Evolutionary conservation across 2,888 invertebrate genomes (phyloP), one percentile per base, ranked within the genome.

Genomic region (Chloroclystis v-ata): DNA sequence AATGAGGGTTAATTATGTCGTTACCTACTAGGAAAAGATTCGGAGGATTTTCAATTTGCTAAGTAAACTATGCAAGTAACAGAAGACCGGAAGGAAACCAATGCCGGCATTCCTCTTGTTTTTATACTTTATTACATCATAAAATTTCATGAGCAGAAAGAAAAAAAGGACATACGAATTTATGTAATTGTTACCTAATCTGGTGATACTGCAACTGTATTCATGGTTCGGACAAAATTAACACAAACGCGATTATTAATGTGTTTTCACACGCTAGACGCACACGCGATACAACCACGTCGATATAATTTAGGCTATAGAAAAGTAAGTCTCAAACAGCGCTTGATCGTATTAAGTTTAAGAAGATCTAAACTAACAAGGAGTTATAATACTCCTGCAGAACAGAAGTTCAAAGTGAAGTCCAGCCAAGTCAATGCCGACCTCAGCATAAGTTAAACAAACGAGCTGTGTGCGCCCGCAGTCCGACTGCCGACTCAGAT

Each of bases 1-100:
- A 59, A 59, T 59, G 51, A 40, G 52, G 52, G 56, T 63, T 67
- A 71, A 71, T 71, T 69, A 70, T 64, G 57, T 56, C 56, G 57
- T 56, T 63, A 20, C 20, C 20, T 20, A 62, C 57, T 60, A 52
- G 51, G 58, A 59, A 53, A 61, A 60, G 53, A 51, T 43, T 47
- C 48, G 37, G 46, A 45, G 45, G 47, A 51, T 40, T 52, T 54
- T 54, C 55, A 55, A 59, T 59, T 57, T 52, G 51, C 55, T 57
- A 55, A 56, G 57, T 50, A 46, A 50, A 50, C 45, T 14, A 33
- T 14, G 29, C 3, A 35, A 28, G 44, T 33, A 46, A 40, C 20
- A n/a, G 39, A 38, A 37, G 12, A 7, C 38, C 9, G 33, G 32
- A 47, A 37, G 20, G 26, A 28, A 47, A 32, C 12, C 46, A 12